Base-by-base conservation (phyloP, 2,797 vertebrate species). In the Rhadinocentrus ornatus region DNA sequence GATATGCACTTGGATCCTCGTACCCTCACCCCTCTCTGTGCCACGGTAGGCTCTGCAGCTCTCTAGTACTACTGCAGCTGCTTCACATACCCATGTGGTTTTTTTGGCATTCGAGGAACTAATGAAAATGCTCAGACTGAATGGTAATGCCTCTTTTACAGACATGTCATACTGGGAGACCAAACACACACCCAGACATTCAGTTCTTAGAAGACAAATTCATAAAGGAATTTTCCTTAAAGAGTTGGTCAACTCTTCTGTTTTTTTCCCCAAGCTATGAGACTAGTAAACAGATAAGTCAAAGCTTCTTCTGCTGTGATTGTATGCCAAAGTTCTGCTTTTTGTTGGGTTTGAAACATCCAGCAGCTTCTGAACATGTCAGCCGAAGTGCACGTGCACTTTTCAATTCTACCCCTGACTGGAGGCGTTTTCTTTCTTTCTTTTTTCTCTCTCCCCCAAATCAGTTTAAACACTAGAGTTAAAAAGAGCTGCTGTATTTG, bases 81-180 rank as follows among this genome's bases (percentile, higher is more conserved):
- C 86, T 78, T 76, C 77, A 75, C 84, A 87, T 86, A 70, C 84
- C 75, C 79, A 39, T 89, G 82, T 78, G 85, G 85, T 80, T 83
- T 73, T 60, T 76, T 81, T 82, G 78, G 82, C 70, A 61, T 77
- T 89, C 80, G 69, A 86, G 78, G 85, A 88, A 86, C 84, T 90
- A 83, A 90, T 90, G 81, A 90, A 91, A 90, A 89, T 88, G 76
- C 89, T 87, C 87, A 90, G 87, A 90, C 88, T 85, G 80, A 73
- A 61, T 78, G 66, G 88, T 91, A 90, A 88, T 90, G 70, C 78
- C 65, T 75, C 71, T 86, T 74, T 71, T 50, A 76, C 77, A 80
- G 75, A 73, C 78, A 69, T 75, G 56, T 55, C 79, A 58, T 58
- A 77, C 71, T 66, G 82, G 35, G 82, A 87, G 79, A 69, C 72